Conservation (phyloP, 2,797 vertebrate species). For the Carcharodon carcharias region DNA sequence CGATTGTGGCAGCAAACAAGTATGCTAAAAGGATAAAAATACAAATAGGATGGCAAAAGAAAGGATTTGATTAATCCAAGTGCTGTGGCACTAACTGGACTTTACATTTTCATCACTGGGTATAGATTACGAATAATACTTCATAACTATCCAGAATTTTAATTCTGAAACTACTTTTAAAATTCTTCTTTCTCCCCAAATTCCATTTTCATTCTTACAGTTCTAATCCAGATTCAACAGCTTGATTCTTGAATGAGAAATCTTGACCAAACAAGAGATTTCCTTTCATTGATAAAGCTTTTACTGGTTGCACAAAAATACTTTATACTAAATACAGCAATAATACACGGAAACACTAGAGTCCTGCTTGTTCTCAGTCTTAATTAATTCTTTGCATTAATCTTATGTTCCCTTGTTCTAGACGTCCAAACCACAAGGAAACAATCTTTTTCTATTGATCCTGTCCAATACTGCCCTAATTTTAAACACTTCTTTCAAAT, state of each 20-base stretch:
- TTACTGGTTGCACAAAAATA: not conserved
- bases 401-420: not conserved
- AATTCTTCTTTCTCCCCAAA: not conserved
- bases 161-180: not conserved
- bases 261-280: not conserved
- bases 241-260: not conserved
- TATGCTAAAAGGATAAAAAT: too few species aligned
- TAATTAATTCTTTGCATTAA: not conserved
- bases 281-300: not conserved
- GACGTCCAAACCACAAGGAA: not conserved
- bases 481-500: not conserved
- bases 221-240: not conserved
- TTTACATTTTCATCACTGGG: not conserved
- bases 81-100: not conserved
- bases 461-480: not conserved
- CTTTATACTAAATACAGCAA: not conserved
- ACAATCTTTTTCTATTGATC: not conserved
- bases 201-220: not conserved
- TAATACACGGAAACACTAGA: not conserved
- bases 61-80: not conserved
- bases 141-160: not conserved
- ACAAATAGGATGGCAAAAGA: too few species aligned
- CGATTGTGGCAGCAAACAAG: too few species aligned
- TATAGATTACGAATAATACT: not conserved
- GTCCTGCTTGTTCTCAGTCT: not conserved